Evolutionary conservation across 2,113 vertebrate genomes (phyloP), one percentile per base, ranked within the genome.

Genomic region (Anoplopoma fimbria): DNA sequence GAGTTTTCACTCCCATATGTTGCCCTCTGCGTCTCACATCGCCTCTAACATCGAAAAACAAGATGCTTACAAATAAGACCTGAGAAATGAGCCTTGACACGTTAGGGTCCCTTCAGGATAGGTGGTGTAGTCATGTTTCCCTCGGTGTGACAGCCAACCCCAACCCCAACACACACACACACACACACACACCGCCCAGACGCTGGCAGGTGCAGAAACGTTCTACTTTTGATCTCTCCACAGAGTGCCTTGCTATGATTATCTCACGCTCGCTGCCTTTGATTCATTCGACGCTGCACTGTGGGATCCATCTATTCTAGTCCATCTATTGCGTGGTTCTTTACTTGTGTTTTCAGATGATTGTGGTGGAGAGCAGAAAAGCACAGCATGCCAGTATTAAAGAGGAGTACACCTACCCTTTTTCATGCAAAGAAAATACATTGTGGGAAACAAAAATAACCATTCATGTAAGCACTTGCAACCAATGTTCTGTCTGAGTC

Each of bases 171-270:
- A 9, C 10, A 9, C 40, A 2, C 40, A 55, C 69, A n/a, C n/a
- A n/a, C n/a, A n/a, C n/a, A n/a, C 68, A 38, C 68, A 45, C 68
- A 67, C 45, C 42, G 31, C 80, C 74, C 65, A 78, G 42, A 40
- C 65, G 45, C 63, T 53, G 75, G 86, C 93, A 95, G 94, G 92
- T 94, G 93, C 91, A 81, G 77, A 77, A 71, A 63, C 63, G 61
- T 51, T 85, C 71, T 81, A 92, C 91, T 90, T 94, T 94, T 95
- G 92, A 95, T 95, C 89, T 94, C 61, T 79, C 82, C 74, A 51
- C 81, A 69, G 90, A 91, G 86, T 87, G 81, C 87, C 75, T 89
- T 12, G 70, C 84, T 85, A 10, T 82, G 91, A 93, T 91, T 89
- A 90, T 85, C 88, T 83, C 80, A 53, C 40, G 34, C 87, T 82